Base-by-base conservation (phyloP, 2,113 vertebrate species). In the Cyanistes caeruleus region DNA sequence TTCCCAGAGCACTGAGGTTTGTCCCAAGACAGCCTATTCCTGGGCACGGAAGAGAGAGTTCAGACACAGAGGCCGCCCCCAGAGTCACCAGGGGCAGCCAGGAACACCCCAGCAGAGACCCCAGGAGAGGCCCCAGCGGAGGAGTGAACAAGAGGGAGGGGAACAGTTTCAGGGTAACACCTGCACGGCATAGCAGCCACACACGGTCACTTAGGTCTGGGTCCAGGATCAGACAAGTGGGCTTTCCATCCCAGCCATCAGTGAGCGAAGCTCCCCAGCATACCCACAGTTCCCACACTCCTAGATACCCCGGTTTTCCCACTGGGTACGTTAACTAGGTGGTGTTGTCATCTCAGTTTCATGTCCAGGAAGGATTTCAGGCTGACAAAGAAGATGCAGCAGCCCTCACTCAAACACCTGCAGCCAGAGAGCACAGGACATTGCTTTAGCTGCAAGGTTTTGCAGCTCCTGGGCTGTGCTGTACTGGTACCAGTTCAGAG, bases 41-140 rank as follows among this genome's bases (percentile, higher is more conserved):
- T 0, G 3, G 31, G 72, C 41, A 31, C 0, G 4, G 22, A 11
- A 27, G 48, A 39, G 46, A 41, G 15, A 0, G 0, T 11, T 67
- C 21, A 23, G 72, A 37, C 59, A 73, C 41, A 60, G 24, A 21
- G 23, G 37, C 1, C 9, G 5, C 6, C 21, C 1, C 0, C 0
- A 0, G 31, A 3, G 1, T 18, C 64, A 31, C 19, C 0, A 1
- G 0, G 0, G 63, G 21, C 43, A 46, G 60, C 52, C 1, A 3
- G 11, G 28, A 87, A 15, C 28, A 31, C 13, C 23, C 30, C 22
- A 10, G 82, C 22, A 53, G 51, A 33, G 67, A 23, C 5, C 24
- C 41, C 51, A 31, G 48, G 37, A 56, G 46, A 63, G 28, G 28
- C 10, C 46, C 22, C 21, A 10, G 48, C 0, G 0, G 25, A 19